Conservation (phyloP, 2,797 vertebrate genomes). For the Petrocephalus schoutedeni region DNA sequence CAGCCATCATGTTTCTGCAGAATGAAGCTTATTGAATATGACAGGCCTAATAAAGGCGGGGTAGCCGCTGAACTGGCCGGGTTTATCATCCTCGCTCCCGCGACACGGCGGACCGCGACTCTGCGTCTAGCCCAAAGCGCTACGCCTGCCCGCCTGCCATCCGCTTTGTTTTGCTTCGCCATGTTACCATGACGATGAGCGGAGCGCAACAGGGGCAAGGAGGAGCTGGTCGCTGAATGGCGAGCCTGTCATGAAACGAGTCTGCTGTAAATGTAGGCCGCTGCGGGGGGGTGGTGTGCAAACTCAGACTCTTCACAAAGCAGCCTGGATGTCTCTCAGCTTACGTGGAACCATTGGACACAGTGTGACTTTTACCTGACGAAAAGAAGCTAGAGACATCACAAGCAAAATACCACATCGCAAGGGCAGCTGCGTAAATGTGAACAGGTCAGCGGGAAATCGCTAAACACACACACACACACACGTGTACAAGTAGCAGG, state of each 20-base stretch:
- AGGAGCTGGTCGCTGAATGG: not conserved
- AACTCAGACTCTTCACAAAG: not conserved
- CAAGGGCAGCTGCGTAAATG: not conserved
- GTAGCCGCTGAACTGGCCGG: not conserved
- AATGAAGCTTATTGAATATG: not conserved
- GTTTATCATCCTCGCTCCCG: not conserved
- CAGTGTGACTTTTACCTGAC: not conserved
- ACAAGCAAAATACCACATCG: not conserved
- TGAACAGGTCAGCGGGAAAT: not conserved
- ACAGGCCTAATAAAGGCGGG: not conserved
- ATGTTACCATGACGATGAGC: constrained; percentile 35
- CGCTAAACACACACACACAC: not conserved
- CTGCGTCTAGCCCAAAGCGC: constrained; percentile 11
- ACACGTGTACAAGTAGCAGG: not conserved
- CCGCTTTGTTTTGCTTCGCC: constrained; percentile 28
- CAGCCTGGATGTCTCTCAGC: not conserved
- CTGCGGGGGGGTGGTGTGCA: not conserved
- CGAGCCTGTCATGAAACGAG: not conserved
- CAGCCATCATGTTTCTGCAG: not conserved
- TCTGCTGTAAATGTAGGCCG: constrained; percentile 10
- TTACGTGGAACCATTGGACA: not conserved
- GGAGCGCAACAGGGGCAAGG: not conserved
- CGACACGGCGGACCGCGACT: not conserved
- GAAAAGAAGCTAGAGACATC: not conserved
- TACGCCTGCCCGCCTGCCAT: constrained; percentile 22